Conservation (phyloP, 2,113 vertebrate species). For the Polypterus bichir region DNA sequence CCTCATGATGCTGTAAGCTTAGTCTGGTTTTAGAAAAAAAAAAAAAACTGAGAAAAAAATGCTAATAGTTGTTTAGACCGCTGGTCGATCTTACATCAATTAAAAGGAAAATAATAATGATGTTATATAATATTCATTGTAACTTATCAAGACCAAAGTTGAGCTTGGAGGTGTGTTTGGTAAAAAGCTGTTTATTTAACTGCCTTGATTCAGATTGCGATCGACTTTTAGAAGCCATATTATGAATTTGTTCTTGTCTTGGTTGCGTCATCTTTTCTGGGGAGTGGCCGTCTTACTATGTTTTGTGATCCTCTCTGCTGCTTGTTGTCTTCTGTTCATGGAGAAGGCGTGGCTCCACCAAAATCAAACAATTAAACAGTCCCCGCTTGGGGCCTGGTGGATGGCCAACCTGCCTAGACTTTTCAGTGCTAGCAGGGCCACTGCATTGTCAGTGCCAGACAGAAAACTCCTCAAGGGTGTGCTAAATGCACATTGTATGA, state of each 20-base stretch:
- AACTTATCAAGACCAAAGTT: constrained; percentile 65
- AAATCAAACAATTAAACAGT: too few relatives aligned
- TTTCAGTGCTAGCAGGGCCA: too few relatives aligned
- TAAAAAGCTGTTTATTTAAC: constrained; percentile 60
- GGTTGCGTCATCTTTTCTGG: not conserved
- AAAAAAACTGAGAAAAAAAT: constrained; percentile 16
- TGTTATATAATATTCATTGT: constrained; percentile 40
- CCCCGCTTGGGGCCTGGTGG: too few relatives aligned
- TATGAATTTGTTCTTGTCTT: constrained; percentile 38
- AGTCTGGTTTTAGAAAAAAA: constrained; percentile 47
- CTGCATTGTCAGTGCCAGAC: too few relatives aligned
- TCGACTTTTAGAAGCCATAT: constrained; percentile 60
- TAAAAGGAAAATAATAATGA: constrained; percentile 30
- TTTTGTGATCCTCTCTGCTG: too few relatives aligned
- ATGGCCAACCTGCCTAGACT: too few relatives aligned
- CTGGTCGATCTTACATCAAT: constrained; percentile 66
- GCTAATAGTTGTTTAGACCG: constrained; percentile 53
- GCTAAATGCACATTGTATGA: too few relatives aligned
- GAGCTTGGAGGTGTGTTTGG: constrained; percentile 60
- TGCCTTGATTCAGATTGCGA: constrained; percentile 54
- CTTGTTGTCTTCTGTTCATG: too few relatives aligned
- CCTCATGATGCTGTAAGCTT: constrained; percentile 33
- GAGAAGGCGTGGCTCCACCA: too few relatives aligned
- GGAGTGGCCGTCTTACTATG: not conserved
- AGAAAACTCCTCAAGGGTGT: too few relatives aligned